Conservation (phyloP, 2,113 vertebrate species). For the Mastomys natalensis region DNA sequence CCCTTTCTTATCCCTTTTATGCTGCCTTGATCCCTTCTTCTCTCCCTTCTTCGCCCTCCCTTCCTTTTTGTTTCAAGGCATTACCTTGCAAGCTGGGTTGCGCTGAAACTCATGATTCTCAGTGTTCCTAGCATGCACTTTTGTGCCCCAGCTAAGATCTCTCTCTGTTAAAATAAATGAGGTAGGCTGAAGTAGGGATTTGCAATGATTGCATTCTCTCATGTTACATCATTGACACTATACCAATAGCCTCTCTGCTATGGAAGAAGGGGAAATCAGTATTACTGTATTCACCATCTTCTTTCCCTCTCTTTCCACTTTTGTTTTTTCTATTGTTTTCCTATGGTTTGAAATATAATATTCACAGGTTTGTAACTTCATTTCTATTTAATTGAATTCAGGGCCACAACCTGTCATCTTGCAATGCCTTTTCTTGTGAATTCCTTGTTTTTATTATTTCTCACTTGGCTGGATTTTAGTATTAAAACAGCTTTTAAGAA, state of each 20-base stretch:
- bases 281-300: background rate
- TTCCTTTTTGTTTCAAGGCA: background rate
- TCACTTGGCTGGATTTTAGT: background rate
- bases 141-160: background rate
- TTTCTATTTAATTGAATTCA: constrained; percentile 30
- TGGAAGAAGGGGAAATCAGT: background rate
- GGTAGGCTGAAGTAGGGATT: constrained; percentile 24
- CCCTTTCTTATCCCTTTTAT: background rate
- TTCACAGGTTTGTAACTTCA: constrained; percentile 28
- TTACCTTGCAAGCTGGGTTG: background rate
- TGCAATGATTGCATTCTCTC: background rate
- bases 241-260: background rate
- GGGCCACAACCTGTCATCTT: background rate
- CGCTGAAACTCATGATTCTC: background rate
- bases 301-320: background rate
- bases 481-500: constrained; percentile 16
- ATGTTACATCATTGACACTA: background rate
- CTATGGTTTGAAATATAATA: constrained; percentile 18
- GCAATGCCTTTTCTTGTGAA: background rate
- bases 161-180: background rate
- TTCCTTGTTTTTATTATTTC: constrained; percentile 24
- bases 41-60: too few species aligned
- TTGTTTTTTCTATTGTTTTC: background rate
- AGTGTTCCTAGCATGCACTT: background rate
- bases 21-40: background rate